Evolutionary conservation across 2,113 vertebrate species (phyloP).

Genomic region (Pygoscelis antarcticus): DNA sequence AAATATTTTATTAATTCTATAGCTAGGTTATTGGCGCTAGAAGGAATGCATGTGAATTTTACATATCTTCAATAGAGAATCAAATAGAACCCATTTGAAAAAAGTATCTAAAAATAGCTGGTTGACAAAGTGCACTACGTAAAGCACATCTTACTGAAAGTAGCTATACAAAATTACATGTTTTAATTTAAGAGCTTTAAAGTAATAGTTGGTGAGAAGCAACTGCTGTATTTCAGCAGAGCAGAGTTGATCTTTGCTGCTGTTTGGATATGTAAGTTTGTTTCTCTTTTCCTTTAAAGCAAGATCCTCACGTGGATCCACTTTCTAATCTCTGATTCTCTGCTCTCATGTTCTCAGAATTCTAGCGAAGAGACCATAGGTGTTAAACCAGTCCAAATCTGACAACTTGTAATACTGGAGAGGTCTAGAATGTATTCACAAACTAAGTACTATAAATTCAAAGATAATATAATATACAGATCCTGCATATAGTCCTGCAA

Average conservation of each 20-base stretch:
- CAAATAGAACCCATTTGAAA: not conserved
- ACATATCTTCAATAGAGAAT: not conserved
- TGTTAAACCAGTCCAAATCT: not conserved
- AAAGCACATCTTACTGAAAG: not conserved
- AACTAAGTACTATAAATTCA: not conserved
- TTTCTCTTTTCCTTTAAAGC: not conserved
- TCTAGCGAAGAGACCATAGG: not conserved
- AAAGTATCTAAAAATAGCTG: not conserved
- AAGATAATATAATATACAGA: not conserved
- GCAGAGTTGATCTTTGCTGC: conserved; percentile 1
- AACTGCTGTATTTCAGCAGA: conserved; percentile 3
- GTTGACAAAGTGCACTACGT: conserved; percentile 3
- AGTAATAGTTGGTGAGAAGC: not conserved
- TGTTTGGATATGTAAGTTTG: not conserved
- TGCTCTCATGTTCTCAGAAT: not conserved
- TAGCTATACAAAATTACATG: not conserved
- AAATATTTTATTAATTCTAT: not conserved
- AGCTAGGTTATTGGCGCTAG: not conserved
- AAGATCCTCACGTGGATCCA: not conserved
- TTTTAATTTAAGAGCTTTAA: not conserved
- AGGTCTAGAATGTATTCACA: not conserved
- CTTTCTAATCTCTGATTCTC: not conserved
- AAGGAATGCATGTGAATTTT: not conserved
- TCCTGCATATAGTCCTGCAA: not conserved
- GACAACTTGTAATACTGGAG: not conserved